Percentiles rank a stretch among this genome's conserved stretches.
Evolutionary conservation across 2,888 invertebrate genomes (phyloP).

Genomic region (Phania funesta): DNA sequence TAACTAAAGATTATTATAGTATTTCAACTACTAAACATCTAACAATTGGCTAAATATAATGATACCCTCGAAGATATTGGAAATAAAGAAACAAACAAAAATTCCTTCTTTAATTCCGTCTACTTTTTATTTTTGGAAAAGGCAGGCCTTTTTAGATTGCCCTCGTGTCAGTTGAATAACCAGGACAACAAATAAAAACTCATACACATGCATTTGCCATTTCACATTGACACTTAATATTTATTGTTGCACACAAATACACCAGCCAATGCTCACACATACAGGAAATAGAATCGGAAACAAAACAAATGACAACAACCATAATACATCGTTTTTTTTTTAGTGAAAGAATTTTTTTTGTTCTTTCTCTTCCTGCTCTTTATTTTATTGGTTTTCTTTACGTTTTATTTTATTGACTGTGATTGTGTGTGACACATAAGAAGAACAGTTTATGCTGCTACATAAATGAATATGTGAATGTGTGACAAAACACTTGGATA

Average conservation of each 20-base stretch:
- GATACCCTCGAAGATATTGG: too few relatives aligned
- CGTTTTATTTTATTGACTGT: conserved; percentile 54
- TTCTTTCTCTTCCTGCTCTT: background rate
- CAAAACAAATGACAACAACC: conserved; percentile 12
- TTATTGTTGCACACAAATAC: conserved; percentile 52
- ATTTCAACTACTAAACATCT: too few relatives aligned
- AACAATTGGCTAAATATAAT: too few relatives aligned
- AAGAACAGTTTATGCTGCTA: conserved; percentile 40
- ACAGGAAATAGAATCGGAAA: background rate
- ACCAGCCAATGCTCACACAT: background rate
- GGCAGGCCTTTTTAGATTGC: too few relatives aligned
- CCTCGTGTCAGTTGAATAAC: conserved; percentile 12
- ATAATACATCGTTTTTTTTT: conserved; percentile 39
- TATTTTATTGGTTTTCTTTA: conserved; percentile 31
- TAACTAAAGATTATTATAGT: too few relatives aligned
- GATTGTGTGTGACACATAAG: conserved; percentile 59
- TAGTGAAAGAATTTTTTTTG: conserved; percentile 38
- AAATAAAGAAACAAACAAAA: too few relatives aligned
- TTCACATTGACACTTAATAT: conserved; percentile 62
- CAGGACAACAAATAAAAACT: conserved; percentile 9
- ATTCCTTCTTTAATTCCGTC: too few relatives aligned
- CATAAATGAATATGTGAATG: conserved; percentile 29
- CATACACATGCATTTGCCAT: conserved; percentile 13
- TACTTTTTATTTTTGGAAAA: too few relatives aligned
- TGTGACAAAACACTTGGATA: conserved; percentile 25